Percentiles rank a stretch among this genome's conserved stretches.
Evolutionary conservation across 2,113 vertebrate genomes (phyloP).

Genomic region (Nycticryphes semicollaris): DNA sequence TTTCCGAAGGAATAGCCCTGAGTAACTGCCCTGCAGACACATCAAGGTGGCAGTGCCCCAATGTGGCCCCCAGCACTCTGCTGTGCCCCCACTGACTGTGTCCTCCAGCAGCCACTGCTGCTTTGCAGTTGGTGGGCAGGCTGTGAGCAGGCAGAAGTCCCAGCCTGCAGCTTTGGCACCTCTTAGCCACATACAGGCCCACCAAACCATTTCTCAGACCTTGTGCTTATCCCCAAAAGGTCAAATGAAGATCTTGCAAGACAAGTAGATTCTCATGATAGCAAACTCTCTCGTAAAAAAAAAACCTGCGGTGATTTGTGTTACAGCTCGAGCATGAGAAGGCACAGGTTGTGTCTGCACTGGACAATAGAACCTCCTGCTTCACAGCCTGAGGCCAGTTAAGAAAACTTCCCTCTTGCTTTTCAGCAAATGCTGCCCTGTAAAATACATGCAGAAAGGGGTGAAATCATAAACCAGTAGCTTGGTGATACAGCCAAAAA

Average conservation of each 20-base stretch:
- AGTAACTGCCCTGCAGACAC: not conserved
- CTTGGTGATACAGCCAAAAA: not conserved
- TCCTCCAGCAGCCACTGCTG: not conserved
- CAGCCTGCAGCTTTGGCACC: not conserved
- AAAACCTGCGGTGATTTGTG: not conserved
- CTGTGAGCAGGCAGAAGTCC: not conserved
- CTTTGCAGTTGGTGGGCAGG: not conserved
- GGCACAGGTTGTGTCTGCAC: not conserved
- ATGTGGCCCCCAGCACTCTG: rapidly evolving
- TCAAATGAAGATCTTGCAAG: not conserved
- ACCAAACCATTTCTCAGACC: not conserved
- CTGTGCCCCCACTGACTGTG: not conserved
- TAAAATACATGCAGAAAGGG: not conserved
- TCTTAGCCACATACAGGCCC: not conserved
- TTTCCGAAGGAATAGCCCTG: not conserved
- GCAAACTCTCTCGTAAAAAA: not conserved
- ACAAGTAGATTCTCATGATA: not conserved
- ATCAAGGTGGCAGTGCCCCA: not conserved
- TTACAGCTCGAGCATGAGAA: not conserved
- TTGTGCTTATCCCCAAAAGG: not conserved
- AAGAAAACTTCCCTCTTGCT: not conserved
- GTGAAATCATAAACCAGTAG: not conserved
- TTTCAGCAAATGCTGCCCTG: not conserved
- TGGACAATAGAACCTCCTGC: not conserved
- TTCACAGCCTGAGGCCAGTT: not conserved